Percentiles rank a stretch among this genome's conserved stretches.
Evolutionary conservation across 2,888 invertebrate genomes (phyloP).

Genomic region (Syrista parreyssii): DNA sequence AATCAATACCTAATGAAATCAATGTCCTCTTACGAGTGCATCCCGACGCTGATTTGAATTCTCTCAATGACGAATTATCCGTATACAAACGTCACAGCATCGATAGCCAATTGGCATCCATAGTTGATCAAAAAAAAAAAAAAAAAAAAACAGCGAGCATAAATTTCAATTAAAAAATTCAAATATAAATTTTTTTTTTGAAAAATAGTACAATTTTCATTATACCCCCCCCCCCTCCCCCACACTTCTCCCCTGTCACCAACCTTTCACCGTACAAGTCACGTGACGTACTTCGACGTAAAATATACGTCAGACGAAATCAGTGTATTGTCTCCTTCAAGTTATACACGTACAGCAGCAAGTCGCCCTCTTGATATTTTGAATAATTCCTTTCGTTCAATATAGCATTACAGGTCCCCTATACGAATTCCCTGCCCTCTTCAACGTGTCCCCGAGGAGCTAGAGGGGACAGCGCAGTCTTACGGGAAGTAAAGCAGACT

Average conservation of each 20-base stretch:
- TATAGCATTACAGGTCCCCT: not conserved
- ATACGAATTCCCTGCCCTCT: not conserved
- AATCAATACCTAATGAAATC: constrained; percentile 62
- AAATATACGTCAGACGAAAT: not conserved
- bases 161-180: too few species aligned
- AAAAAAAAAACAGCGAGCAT: too few species aligned
- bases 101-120: too few species aligned
- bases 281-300: too few species aligned
- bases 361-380: not conserved
- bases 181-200: too few species aligned
- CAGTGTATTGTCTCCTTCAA: not conserved
- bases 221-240: too few species aligned
- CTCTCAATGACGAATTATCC: not conserved
- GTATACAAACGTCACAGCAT: too few species aligned
- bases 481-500: not conserved
- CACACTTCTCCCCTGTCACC: too few species aligned
- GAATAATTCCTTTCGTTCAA: not conserved
- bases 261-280: too few species aligned
- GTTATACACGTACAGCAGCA: not conserved
- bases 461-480: not conserved
- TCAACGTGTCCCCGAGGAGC: not conserved
- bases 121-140: too few species aligned
- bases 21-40: constrained; percentile 46
- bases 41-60: constrained; percentile 6
- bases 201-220: too few species aligned